Evolutionary conservation across 2,113 vertebrate genomes (phyloP).

Genomic region (Pica pica): DNA sequence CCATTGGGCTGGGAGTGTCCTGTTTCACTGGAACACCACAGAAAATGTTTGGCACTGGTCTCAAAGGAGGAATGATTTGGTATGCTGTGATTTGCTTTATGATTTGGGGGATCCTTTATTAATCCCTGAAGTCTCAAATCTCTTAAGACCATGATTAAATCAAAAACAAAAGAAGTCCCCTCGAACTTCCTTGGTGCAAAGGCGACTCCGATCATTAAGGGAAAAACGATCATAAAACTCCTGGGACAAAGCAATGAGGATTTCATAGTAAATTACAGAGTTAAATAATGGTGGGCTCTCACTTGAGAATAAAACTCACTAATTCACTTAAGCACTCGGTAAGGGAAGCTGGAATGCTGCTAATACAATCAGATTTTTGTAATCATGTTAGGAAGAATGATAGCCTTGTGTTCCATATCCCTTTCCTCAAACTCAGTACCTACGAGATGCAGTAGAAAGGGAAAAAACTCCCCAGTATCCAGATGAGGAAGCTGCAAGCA

Average conservation of each 20-base stretch:
- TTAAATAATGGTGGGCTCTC: not conserved
- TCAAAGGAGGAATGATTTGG: constrained; percentile 46
- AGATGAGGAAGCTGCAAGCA: not conserved
- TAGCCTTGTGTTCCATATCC: not conserved
- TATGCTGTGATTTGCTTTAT: constrained; percentile 49
- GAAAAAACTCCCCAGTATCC: not conserved
- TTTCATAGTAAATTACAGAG: constrained; percentile 25
- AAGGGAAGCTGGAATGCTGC: constrained; percentile 29
- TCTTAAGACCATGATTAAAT: constrained; percentile 50
- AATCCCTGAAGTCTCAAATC: constrained; percentile 45
- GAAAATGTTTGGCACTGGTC: constrained; percentile 26
- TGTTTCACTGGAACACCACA: constrained; percentile 47
- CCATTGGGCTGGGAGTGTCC: constrained; percentile 40
- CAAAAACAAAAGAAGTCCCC: not conserved
- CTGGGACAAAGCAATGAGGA: not conserved
- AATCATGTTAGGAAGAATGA: constrained; percentile 41
- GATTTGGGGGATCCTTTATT: constrained; percentile 37
- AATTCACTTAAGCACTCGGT: not conserved
- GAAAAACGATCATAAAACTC: not conserved
- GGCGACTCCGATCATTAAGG: not conserved
- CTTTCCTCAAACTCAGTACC: not conserved
- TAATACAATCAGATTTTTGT: constrained; percentile 27
- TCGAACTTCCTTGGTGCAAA: not conserved
- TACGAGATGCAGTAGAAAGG: not conserved
- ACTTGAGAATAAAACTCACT: not conserved